Conservation (phyloP, 1,140 invertebrate species). For the Dolichoris vasculosae region DNA sequence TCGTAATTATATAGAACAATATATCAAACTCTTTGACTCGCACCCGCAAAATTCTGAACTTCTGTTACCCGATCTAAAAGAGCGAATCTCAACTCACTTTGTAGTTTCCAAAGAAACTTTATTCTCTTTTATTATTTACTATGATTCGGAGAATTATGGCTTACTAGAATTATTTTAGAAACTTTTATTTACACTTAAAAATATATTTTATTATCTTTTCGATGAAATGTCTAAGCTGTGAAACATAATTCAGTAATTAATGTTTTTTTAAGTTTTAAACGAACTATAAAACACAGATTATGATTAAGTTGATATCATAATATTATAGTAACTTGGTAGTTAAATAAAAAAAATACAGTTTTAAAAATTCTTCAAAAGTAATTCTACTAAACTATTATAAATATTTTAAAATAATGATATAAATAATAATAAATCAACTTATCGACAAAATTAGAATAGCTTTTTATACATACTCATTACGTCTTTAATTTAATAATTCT, state of each 20-base stretch:
- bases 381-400: too few relatives aligned
- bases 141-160: background rate
- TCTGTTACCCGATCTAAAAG: constrained; percentile 26
- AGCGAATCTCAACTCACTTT: constrained; percentile 10
- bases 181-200: background rate
- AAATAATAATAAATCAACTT: too few relatives aligned
- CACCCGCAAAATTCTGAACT: constrained; percentile 40
- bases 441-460: too few relatives aligned
- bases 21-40: constrained; percentile 51
- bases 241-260: background rate
- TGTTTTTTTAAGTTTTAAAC: background rate
- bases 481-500: too few relatives aligned
- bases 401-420: too few relatives aligned
- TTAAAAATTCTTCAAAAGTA: too few relatives aligned
- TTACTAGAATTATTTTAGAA: constrained; percentile 17
- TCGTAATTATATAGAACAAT: constrained; percentile 49
- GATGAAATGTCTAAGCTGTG: too few relatives aligned
- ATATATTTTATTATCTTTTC: too few relatives aligned
- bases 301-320: too few relatives aligned
- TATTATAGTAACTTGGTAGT: too few relatives aligned
- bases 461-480: too few relatives aligned
- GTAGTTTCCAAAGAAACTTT: constrained; percentile 43
- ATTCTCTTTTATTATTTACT: constrained; percentile 37
- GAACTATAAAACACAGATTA: background rate
- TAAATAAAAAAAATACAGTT: too few relatives aligned